A percentile compares a stretch with the other conserved stretches of the same genome.
Conservation (phyloP, 2,113 vertebrate species). For the Spea multiplicata region DNA sequence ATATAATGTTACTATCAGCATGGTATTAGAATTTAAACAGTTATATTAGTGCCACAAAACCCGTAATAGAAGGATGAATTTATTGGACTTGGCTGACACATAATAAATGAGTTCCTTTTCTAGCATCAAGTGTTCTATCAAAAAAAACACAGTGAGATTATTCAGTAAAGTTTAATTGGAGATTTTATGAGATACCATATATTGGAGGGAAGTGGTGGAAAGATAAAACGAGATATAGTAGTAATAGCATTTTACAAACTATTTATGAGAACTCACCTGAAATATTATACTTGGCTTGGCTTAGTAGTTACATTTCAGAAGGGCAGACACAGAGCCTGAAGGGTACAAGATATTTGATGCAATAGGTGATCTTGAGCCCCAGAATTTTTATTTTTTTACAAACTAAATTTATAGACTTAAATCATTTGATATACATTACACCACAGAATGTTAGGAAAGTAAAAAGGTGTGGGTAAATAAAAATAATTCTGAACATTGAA, state of each 20-base stretch:
- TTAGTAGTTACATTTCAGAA: background rate
- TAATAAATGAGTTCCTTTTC: slow-evolving; percentile 14
- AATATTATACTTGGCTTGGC: slow-evolving; percentile 21
- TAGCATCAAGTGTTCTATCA: slow-evolving; percentile 14
- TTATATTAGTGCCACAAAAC: slow-evolving; percentile 38
- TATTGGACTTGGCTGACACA: slow-evolving; percentile 17
- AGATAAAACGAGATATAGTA: slow-evolving; percentile 16
- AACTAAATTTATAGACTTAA: no score
- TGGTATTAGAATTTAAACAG: slow-evolving; percentile 43
- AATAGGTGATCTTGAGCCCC: no score
- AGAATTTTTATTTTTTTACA: no score
- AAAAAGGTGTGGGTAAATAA: no score
- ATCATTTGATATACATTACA: no score
- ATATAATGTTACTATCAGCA: slow-evolving; percentile 43
- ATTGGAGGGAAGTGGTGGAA: slow-evolving; percentile 22
- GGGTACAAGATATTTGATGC: background rate
- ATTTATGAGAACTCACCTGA: slow-evolving; percentile 39
- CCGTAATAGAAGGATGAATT: slow-evolving; percentile 27
- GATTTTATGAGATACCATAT: slow-evolving; percentile 38
- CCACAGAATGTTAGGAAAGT: no score
- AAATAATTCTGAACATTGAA: no score
- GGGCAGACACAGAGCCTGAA: background rate
- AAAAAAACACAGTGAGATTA: slow-evolving; percentile 30
- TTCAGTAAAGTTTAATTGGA: slow-evolving; percentile 41
- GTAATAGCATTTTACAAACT: slow-evolving; percentile 23